Base-by-base conservation (phyloP, 2,888 invertebrate species). In the Herminia tarsipennalis region DNA sequence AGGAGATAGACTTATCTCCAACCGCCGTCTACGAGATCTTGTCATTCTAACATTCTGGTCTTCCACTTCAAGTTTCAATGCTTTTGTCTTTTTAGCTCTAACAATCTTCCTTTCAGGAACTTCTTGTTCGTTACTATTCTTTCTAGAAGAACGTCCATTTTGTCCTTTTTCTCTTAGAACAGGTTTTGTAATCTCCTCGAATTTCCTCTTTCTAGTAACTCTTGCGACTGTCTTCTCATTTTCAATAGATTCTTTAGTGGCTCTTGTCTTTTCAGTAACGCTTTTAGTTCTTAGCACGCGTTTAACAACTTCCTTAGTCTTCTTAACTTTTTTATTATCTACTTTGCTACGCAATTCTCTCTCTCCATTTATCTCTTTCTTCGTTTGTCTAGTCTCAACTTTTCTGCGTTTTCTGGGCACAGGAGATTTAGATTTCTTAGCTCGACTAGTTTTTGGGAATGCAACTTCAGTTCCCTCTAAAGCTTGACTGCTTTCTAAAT, bases 101-200 rank as follows among this genome's bases (percentile, higher is more conserved):
- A 75, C 74, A 1, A 85, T 66, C 59, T 84, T 88, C 4, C 88
- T 72, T 37, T 68, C 76, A 1, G 21, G 20, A 1, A 27, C n/a
- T 6, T 47, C 65, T 0, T 56, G 67, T 0, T 71, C 70, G 0
- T 41, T 47, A 45, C 73, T 77, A 2, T 55, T 65, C 28, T 82
- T 83, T 1, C 60, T 68, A 0, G 81, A 75, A 0, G 79, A 56
- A 2, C 83, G 64, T 0, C 86, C 82, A 35, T 88, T 90, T 36
- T 91, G 90, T 0, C 86, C 88, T 34, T 89, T 90, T 40, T 91
- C 90, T n/a, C 90, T 70, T 0, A 91, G 55, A 0, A 89, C 87
- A 0, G 88, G 88, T 44, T 86, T 90, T 0, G 70, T 65, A 0
- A 69, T 65, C 16, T 89, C 88, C 5, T 88, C 87, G 37, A 78